A percentile compares a stretch with the other conserved stretches of the same genome.
These are phyloP conservation scores for Calameuta filiformis DNA, from an alignment of 2,888 invertebrate genomes.

Conservation along the genomic window DNA sequence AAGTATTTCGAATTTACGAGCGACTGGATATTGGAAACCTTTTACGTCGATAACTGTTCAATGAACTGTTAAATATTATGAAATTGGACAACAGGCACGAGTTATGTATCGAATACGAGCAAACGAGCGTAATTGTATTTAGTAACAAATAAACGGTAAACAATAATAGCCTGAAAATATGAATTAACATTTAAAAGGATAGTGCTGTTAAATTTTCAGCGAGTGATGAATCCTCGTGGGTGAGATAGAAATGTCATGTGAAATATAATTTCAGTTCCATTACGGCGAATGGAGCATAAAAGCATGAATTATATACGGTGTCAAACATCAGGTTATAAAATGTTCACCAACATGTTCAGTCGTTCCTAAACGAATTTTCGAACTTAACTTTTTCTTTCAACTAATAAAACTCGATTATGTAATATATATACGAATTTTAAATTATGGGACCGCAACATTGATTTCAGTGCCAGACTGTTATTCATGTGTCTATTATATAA, in stretches of 20 bases:
- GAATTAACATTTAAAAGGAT: too few species aligned
- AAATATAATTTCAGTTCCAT: neutral
- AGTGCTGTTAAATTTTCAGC: neutral
- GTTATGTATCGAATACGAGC: neutral
- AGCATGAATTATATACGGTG: neutral
- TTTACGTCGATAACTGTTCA: neutral
- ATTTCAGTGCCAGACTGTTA: neutral
- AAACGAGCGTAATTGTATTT: neutral
- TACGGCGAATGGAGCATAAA: neutral
- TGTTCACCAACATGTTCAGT: neutral
- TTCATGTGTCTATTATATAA: neutral
- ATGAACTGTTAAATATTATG: neutral
- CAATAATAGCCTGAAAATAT: neutral
- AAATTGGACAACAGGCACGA: neutral
- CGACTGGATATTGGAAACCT: neutral
- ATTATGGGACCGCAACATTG: neutral
- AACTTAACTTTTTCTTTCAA: neutral
- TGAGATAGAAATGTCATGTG: neutral
- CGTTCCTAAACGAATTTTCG: neutral
- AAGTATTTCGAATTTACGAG: neutral
- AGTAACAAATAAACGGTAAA: neutral
- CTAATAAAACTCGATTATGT: neutral
- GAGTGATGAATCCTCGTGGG: neutral
- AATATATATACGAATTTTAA: neutral
- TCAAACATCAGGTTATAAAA: neutral